Evolutionary conservation across 2,888 invertebrate genomes (phyloP).

Genomic region (Acleris cristana): DNA sequence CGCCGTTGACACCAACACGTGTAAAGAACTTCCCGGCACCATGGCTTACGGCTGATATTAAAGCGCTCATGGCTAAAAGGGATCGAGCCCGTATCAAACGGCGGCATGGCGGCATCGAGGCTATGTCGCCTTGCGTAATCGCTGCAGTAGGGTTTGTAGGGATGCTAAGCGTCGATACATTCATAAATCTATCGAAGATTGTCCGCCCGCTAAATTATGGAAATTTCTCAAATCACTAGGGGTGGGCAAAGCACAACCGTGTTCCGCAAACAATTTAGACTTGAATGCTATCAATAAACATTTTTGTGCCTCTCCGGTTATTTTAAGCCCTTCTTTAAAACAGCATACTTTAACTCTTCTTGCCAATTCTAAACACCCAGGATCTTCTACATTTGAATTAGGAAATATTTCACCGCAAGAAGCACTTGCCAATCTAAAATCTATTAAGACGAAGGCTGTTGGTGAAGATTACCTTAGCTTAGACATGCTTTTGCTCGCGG

Average conservation of each 20-base stretch:
- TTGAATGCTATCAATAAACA: slow-evolving; percentile 8
- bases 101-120: background rate
- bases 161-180: slow-evolving; percentile 25
- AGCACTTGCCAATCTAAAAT: background rate
- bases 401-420: slow-evolving; percentile 4
- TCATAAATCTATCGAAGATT: slow-evolving; percentile 12
- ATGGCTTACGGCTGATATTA: background rate
- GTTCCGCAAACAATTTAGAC: background rate
- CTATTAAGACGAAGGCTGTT: slow-evolving; percentile 7
- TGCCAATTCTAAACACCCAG: background rate
- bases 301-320: slow-evolving; percentile 17
- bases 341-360: background rate
- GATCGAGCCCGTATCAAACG: too few relatives aligned
- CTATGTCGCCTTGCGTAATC: slow-evolving; percentile 1
- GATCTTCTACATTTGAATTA: background rate
- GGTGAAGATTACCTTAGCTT: slow-evolving; percentile 14
- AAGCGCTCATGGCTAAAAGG: slow-evolving; percentile 3
- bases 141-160: slow-evolving; percentile 26
- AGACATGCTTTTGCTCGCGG: slow-evolving; percentile 17
- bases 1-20: slow-evolving; percentile 14
- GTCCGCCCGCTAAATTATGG: slow-evolving; percentile 26
- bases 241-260: slow-evolving; percentile 14
- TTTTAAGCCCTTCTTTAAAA: background rate
- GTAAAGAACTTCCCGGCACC: slow-evolving; percentile 15
- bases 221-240: slow-evolving; percentile 25